A percentile compares a stretch with the other conserved stretches of the same genome.
phyloP scores from a whole-genome alignment of 2,888 invertebrate species.

The Cerastis leucographa region DNA sequence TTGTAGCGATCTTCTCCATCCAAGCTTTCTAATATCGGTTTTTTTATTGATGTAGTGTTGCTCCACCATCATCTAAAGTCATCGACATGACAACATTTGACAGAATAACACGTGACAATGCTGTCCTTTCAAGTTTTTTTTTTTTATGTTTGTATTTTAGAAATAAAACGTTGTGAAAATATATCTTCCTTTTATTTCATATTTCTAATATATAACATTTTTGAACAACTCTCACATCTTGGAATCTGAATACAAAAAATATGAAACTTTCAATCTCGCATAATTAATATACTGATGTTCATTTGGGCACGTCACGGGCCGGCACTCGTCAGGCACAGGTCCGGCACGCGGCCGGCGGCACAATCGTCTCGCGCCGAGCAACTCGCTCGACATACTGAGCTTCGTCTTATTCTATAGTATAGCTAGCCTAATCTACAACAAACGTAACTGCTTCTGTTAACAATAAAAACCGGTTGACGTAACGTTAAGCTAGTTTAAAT shows the following conservation, averaged over 20 bases:
- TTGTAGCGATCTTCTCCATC: conserved; percentile 7
- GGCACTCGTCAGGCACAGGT: background rate
- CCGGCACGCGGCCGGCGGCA: too few species aligned
- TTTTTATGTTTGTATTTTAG: conserved; percentile 62
- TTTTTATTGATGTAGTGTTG: conserved; percentile 6
- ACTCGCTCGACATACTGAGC: background rate
- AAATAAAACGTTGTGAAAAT: conserved; percentile 60
- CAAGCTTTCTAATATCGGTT: conserved; percentile 5
- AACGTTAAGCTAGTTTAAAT: background rate
- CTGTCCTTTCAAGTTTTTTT: conserved; percentile 40
- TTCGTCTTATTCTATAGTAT: conserved; percentile 2
- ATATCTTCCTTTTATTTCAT: conserved; percentile 41
- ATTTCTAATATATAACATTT: conserved; percentile 21
- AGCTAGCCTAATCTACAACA: background rate
- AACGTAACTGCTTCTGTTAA: conserved; percentile 4
- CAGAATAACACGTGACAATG: conserved; percentile 31
- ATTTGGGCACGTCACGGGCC: background rate
- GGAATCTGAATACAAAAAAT: conserved; percentile 35
- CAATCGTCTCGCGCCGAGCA: too few species aligned
- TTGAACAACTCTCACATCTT: conserved; percentile 21
- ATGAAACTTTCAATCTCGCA: conserved; percentile 20
- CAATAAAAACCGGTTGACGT: background rate
- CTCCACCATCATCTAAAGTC: background rate
- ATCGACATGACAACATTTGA: conserved; percentile 16
- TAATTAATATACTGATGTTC: background rate